Conservation (phyloP, 2,113 vertebrate genomes). For the Colinus virginianus region DNA sequence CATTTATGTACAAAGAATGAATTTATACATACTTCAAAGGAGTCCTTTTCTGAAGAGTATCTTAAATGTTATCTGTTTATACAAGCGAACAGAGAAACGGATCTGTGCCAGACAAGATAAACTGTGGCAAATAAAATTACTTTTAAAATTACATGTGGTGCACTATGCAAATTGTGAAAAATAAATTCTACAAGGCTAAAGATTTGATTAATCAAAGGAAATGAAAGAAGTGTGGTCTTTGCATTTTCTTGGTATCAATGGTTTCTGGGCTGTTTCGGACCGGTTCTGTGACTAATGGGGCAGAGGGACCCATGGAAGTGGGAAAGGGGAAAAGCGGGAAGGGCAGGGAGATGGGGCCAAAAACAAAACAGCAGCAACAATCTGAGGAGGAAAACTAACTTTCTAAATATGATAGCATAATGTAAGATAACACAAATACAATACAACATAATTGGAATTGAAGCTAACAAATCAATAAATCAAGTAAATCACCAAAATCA, state of each 20-base stretch:
- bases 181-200: neutral
- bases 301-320: too few relatives aligned
- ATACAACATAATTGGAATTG: too few relatives aligned
- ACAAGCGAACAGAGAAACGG: neutral
- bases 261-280: too few relatives aligned
- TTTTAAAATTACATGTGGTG: neutral
- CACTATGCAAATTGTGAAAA: neutral
- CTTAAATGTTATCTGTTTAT: constrained; percentile 44
- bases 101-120: neutral
- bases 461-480: too few relatives aligned
- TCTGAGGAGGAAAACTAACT: too few relatives aligned
- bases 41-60: constrained; percentile 31
- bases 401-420: too few relatives aligned
- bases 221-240: neutral
- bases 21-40: constrained; percentile 9
- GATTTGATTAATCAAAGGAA: neutral
- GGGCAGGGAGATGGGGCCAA: too few relatives aligned
- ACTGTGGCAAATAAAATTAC: neutral
- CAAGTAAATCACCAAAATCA: too few relatives aligned
- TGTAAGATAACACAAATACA: too few relatives aligned
- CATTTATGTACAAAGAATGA: constrained; percentile 20
- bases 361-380: too few relatives aligned
- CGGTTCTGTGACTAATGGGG: too few relatives aligned
- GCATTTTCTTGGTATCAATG: neutral
- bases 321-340: too few relatives aligned